Conservation (phyloP, 2,797 vertebrate species). For the Ibycter americanus region DNA sequence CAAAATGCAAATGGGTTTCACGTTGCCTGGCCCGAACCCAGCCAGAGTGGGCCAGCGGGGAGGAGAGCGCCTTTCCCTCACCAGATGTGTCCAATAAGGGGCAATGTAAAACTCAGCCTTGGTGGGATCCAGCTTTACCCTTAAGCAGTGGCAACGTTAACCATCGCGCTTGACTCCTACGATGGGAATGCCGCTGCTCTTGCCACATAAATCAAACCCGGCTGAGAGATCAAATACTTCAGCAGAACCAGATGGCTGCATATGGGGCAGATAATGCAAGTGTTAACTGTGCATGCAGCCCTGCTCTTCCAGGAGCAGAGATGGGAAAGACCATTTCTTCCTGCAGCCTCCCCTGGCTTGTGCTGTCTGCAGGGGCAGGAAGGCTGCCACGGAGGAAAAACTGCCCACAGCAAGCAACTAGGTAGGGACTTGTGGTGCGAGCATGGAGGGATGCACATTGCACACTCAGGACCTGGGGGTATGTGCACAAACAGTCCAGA, state of each 20-base stretch:
- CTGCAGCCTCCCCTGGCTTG: neutral
- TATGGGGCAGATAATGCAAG: slow-evolving; percentile 27
- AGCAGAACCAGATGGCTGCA: slow-evolving; percentile 69
- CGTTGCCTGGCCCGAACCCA: slow-evolving; percentile 46
- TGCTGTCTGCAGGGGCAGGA: neutral
- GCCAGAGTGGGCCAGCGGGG: neutral
- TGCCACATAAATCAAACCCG: slow-evolving; percentile 61
- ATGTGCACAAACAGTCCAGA: neutral
- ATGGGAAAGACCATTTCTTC: neutral
- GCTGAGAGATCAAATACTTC: slow-evolving; percentile 55
- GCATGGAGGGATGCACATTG: fast-evolving
- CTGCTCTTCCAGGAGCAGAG: neutral
- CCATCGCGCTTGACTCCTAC: neutral
- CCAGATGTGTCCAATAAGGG: slow-evolving; percentile 71
- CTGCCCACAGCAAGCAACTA: fast-evolving
- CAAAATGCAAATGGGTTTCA: slow-evolving; percentile 29
- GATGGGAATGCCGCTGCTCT: neutral
- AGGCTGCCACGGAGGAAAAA: neutral
- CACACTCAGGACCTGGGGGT: neutral
- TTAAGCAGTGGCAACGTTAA: slow-evolving; percentile 40
- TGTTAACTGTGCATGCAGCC: neutral
- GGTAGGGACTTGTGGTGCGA: neutral
- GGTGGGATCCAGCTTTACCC: slow-evolving; percentile 52
- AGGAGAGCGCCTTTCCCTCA: neutral
- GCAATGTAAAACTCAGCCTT: slow-evolving; percentile 49